Percentiles rank a stretch among this genome's conserved stretches.
phyloP scores from a whole-genome alignment of 2,113 vertebrate species.

The Thunnus maccoyii region DNA sequence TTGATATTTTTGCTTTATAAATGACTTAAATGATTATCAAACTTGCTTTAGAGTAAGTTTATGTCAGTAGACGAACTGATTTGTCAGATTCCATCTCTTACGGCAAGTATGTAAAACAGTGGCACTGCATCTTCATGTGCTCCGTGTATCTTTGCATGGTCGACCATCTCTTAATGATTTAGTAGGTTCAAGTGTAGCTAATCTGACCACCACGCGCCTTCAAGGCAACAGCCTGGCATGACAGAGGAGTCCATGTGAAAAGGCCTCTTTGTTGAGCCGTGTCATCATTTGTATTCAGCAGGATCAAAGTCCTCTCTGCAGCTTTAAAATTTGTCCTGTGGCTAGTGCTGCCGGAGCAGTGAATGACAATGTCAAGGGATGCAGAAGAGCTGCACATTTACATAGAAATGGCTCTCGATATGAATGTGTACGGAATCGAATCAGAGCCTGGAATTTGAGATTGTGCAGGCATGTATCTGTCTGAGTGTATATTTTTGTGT shows the following conservation, averaged over 20 bases:
- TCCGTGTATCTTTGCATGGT: not conserved
- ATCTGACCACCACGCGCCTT: conserved; percentile 56
- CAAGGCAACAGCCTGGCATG: conserved; percentile 32
- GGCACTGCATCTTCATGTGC: not conserved
- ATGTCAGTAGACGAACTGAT: not conserved
- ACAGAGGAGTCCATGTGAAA: conserved; percentile 43
- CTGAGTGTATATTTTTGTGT: not conserved
- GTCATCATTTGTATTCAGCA: conserved; percentile 76
- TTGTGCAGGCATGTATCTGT: conserved; percentile 25
- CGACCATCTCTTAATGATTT: conserved; percentile 15
- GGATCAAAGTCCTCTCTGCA: conserved; percentile 64
- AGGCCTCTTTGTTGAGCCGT: conserved; percentile 59
- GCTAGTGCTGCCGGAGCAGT: conserved; percentile 41
- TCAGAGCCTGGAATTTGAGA: conserved; percentile 51
- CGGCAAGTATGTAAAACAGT: not conserved
- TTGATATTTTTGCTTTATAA: not conserved
- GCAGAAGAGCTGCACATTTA: conserved; percentile 67
- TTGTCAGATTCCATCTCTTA: not conserved
- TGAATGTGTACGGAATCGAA: conserved; percentile 51
- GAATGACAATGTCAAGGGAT: conserved; percentile 66
- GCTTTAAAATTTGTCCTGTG: conserved; percentile 59
- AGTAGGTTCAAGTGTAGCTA: conserved; percentile 41
- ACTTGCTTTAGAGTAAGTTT: not conserved
- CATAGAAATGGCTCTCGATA: conserved; percentile 70
- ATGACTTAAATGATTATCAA: not conserved